A percentile compares a stretch with the other conserved stretches of the same genome.
Conservation (phyloP, 2,113 vertebrate genomes). For the Desmodus rotundus region DNA sequence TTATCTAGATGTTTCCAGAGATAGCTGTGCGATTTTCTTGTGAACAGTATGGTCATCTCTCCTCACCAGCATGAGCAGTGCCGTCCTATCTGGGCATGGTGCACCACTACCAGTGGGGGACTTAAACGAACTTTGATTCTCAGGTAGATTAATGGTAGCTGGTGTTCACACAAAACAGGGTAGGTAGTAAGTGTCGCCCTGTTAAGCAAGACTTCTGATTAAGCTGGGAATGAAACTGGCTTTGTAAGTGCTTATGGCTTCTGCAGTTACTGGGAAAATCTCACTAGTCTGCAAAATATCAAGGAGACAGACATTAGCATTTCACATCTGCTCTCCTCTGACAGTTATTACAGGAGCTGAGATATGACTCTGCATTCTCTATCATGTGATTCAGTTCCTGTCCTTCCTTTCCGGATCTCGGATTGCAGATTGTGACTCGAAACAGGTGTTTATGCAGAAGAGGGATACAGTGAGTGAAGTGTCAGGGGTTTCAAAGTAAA, state of each 20-base stretch:
- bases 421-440: background rate
- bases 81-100: background rate
- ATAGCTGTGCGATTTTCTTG: background rate
- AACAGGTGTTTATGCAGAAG: background rate
- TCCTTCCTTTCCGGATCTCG: background rate
- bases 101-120: background rate
- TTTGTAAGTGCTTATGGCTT: slow-evolving; percentile 21
- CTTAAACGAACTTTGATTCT: slow-evolving; percentile 1
- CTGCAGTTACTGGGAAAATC: slow-evolving; percentile 21
- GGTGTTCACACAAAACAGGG: background rate
- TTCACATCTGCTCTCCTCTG: slow-evolving; percentile 25
- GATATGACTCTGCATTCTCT: background rate
- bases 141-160: background rate
- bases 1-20: background rate
- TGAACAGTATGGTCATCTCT: background rate
- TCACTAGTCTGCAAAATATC: slow-evolving; percentile 40
- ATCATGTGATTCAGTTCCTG: background rate
- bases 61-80: background rate
- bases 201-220: background rate
- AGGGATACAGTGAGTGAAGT: background rate
- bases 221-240: background rate
- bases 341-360: slow-evolving; percentile 46
- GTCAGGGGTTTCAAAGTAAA: slow-evolving; percentile 32
- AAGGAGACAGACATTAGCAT: slow-evolving; percentile 44
- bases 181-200: background rate